These are phyloP conservation scores for Zoanthus sociatus DNA, from an alignment of 92 coral and sea anemone genomes.

Conservation along the genomic window DNA sequence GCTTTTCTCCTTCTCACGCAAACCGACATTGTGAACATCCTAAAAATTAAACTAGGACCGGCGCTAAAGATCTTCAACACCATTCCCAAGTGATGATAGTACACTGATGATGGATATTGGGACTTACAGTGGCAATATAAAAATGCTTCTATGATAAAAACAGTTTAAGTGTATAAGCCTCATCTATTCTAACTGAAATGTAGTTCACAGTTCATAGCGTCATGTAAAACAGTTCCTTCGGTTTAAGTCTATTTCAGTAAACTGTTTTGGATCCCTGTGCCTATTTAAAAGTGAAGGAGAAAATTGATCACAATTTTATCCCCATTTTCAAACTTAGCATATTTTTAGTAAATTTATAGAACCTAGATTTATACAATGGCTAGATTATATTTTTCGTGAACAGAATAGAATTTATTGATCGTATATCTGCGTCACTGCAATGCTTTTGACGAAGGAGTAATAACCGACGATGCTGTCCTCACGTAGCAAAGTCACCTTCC, in stretches of 20 bases:
- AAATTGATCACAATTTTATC: not conserved
- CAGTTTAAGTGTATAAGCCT: no score
- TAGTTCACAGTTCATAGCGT: no score
- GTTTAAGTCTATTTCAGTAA: not conserved
- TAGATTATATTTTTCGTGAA: not conserved
- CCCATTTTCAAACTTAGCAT: not conserved
- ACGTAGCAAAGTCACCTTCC: no score
- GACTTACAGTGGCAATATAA: not conserved
- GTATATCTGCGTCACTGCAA: no score
- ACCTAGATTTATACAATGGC: not conserved
- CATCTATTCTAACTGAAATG: no score
- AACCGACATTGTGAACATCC: constrained; percentile 89
- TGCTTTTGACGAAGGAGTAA: no score
- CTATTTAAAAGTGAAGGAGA: not conserved
- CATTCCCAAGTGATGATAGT: constrained; percentile 65
- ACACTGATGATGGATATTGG: not conserved
- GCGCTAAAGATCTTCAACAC: constrained; percentile 94
- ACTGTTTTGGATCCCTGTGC: not conserved
- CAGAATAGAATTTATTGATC: not conserved
- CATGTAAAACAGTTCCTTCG: not conserved
- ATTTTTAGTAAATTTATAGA: not conserved
- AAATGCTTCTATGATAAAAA: not conserved
- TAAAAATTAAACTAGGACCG: constrained; percentile 95
- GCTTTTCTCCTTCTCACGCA: constrained; percentile 93
- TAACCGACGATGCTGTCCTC: no score